Evolutionary conservation across 2,113 vertebrate genomes (phyloP).

Genomic region (Anarrhichthys ocellatus): DNA sequence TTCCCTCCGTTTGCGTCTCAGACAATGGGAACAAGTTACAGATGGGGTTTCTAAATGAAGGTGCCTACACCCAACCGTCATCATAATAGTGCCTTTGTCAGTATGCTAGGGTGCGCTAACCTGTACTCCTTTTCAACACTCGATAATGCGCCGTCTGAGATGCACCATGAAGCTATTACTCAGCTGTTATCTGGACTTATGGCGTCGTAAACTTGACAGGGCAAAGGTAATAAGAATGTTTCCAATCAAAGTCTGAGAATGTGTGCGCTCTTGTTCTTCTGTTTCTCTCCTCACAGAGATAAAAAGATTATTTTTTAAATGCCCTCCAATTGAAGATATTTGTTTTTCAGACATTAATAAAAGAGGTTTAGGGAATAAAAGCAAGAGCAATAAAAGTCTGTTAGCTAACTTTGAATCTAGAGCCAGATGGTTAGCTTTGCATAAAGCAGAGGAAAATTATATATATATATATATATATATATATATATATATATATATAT

Average conservation of each 20-base stretch:
- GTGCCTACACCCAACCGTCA: slow-evolving; percentile 40
- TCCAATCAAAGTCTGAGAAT: neutral
- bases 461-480: no score
- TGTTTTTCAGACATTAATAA: neutral
- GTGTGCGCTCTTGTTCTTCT: neutral
- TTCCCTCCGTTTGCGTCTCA: slow-evolving; percentile 19
- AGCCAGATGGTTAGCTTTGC: no score
- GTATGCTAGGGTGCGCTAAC: slow-evolving; percentile 24
- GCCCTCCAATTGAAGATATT: neutral
- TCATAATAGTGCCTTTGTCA: slow-evolving; percentile 45
- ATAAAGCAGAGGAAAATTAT: neutral
- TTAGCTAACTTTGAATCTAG: no score
- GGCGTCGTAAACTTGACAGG: slow-evolving; percentile 24
- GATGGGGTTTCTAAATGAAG: slow-evolving; percentile 72
- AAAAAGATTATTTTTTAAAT: neutral
- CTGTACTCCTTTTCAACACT: slow-evolving; percentile 8
- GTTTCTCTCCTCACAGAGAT: neutral
- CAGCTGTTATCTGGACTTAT: slow-evolving; percentile 27
- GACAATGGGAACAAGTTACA: slow-evolving; percentile 56
- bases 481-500: no score
- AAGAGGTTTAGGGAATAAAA: neutral
- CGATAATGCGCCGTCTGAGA: neutral
- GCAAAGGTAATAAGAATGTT: slow-evolving; percentile 38
- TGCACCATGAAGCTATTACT: slow-evolving; percentile 13
- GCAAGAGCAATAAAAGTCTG: neutral